Conservation (phyloP, 1,140 invertebrate species). For the Temnothorax curvispinosus region DNA sequence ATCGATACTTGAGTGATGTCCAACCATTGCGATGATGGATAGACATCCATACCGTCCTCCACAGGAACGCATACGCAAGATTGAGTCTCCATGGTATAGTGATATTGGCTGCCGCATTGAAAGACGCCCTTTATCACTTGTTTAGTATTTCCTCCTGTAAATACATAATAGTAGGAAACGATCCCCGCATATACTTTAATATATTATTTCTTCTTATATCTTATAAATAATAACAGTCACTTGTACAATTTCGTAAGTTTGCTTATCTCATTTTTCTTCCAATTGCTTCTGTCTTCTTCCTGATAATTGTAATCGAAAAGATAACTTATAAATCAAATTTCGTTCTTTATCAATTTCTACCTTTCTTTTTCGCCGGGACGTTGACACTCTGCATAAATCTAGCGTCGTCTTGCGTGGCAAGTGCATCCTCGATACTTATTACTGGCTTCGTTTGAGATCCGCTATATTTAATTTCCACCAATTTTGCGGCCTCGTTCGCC, state of each 20-base stretch:
- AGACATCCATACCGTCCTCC: conserved; percentile 90
- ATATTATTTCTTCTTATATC: conserved; percentile 1
- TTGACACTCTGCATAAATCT: conserved; percentile 76
- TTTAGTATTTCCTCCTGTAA: conserved; percentile 79
- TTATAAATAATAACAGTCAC: neutral
- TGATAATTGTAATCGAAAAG: neutral
- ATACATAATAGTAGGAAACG: neutral
- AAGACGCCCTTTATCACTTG: conserved; percentile 86
- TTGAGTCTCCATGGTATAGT: conserved; percentile 90
- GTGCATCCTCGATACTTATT: conserved; percentile 88
- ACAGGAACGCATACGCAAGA: conserved; percentile 87
- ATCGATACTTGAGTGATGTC: conserved; percentile 88
- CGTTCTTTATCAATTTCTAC: conserved; percentile 49
- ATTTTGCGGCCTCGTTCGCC: conserved; percentile 88
- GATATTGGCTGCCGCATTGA: conserved; percentile 86
- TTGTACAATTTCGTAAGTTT: neutral
- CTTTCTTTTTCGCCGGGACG: conserved; percentile 81
- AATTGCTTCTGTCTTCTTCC: no score
- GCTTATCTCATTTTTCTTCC: no score
- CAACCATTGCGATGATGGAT: conserved; percentile 88
- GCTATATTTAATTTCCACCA: conserved; percentile 89
- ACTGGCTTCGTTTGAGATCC: conserved; percentile 85
- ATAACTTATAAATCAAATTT: neutral
- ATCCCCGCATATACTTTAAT: neutral
- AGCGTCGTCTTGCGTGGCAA: conserved; percentile 83